Evolutionary conservation across 2,113 vertebrate genomes (phyloP).

Genomic region (Trichomycterus rosablanca): DNA sequence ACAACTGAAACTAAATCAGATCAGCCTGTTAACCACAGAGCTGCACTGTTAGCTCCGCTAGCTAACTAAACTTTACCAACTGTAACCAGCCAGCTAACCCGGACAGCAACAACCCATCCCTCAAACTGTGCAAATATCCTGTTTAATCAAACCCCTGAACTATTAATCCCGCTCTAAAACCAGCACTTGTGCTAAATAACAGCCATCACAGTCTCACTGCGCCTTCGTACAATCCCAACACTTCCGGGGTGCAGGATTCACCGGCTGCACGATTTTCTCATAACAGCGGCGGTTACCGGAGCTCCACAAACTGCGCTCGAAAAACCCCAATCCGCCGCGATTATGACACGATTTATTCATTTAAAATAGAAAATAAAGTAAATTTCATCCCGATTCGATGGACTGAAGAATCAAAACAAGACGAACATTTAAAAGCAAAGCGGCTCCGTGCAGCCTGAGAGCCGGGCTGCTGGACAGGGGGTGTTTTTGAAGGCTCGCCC

Average conservation of each 20-base stretch:
- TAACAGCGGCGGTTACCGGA: neutral
- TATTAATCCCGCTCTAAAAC: neutral
- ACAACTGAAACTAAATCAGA: neutral
- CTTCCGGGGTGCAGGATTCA: neutral
- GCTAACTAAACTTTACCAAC: neutral
- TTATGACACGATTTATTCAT: no score
- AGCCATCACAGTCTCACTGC: neutral
- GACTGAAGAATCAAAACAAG: no score
- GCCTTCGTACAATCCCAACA: neutral
- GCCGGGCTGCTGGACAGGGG: neutral
- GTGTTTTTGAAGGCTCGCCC: conserved; percentile 22
- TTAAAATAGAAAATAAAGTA: no score
- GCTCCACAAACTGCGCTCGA: neutral
- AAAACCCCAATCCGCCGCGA: no score
- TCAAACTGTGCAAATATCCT: neutral
- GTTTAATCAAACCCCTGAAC: neutral
- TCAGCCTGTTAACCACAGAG: neutral
- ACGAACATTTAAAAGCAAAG: neutral
- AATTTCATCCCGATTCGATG: no score
- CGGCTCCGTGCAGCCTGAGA: neutral
- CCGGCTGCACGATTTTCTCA: neutral
- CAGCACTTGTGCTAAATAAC: neutral
- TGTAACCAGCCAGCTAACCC: neutral
- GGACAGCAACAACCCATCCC: neutral
- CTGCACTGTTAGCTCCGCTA: neutral